Evolutionary conservation across 2,888 invertebrate species (phyloP).

Genomic region (Dryadula phaetusa): DNA sequence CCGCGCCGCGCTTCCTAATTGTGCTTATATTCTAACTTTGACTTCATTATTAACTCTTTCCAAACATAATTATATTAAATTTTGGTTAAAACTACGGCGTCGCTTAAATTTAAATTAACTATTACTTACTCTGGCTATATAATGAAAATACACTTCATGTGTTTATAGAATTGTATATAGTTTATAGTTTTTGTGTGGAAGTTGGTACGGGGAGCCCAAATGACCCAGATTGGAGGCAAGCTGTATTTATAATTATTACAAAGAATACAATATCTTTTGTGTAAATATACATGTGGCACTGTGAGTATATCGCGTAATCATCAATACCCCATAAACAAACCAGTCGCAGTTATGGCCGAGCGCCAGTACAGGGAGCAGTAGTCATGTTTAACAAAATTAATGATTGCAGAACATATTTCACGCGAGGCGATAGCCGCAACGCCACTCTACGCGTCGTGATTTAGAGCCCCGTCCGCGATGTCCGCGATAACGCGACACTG

Average conservation of each 20-base stretch:
- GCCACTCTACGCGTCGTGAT: slow-evolving; percentile 16
- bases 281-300: neutral
- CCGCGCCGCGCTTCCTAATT: slow-evolving; percentile 12
- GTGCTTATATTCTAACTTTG: slow-evolving; percentile 11
- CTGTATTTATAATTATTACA: too few relatives aligned
- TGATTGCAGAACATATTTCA: slow-evolving; percentile 16
- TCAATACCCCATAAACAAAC: neutral
- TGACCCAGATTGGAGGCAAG: too few relatives aligned
- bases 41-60: slow-evolving; percentile 23
- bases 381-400: slow-evolving; percentile 12
- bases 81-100: neutral
- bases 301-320: neutral
- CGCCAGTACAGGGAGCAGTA: slow-evolving; percentile 13
- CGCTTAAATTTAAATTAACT: neutral
- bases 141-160: neutral
- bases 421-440: slow-evolving; percentile 7
- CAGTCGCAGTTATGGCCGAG: neutral
- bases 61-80: slow-evolving; percentile 22
- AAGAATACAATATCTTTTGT: too few relatives aligned
- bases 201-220: too few relatives aligned
- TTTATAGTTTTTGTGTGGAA: too few relatives aligned
- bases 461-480: slow-evolving; percentile 9
- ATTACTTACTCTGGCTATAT: neutral
- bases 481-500: neutral
- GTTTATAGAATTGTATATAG: neutral